Base-by-base conservation (phyloP, 2,797 vertebrate genomes). In the Girardinus metallicus region DNA sequence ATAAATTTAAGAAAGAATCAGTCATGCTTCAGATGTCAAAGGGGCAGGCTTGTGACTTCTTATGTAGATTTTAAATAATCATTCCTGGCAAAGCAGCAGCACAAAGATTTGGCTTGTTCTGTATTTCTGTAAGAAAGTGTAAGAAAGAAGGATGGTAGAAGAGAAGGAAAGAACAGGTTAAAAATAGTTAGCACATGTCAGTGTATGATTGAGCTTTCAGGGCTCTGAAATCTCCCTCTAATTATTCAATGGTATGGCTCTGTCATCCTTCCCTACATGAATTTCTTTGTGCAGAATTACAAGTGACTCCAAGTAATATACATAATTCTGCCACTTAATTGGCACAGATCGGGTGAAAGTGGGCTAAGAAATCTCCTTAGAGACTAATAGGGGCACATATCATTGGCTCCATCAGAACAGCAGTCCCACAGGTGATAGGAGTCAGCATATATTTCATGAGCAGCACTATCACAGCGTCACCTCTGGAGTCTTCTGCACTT, bases 251-350 rank as follows among this genome's bases (percentile, higher is more conserved):
- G 83, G 94, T 95, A 95, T 96, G 94, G 95, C 95, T 96, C 96
- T 97, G 96, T 98, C 97, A 97, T 96, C 95, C 94, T 95, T 95
- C 95, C 94, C 95, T 94, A 93, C 95, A 95, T 94, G 92, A 95
- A 92, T 94, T 95, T 94, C 94, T 95, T 94, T 94, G 94, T 93
- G 92, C 88, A 92, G 93, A 96, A 97, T 96, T 95, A 94, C 95
- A 96, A 96, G 96, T 98, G 96, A 96, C 96, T 97, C 95, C 95
- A 93, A 83, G 96, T 96, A 97, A 97, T 97, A 97, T 97, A 97
- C 97, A 97, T 99, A 98, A 99, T 99, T 97, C 97, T 95, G 96
- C 96, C 95, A 96, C 96, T 98, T 98, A 97, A 98, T 97, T 97
- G 97, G 97, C 95, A 96, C 96, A 95, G 95, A 96, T 95, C 95